phyloP scores from a whole-genome alignment of 2,797 vertebrate species.

The Crocodylus rhombifer region DNA sequence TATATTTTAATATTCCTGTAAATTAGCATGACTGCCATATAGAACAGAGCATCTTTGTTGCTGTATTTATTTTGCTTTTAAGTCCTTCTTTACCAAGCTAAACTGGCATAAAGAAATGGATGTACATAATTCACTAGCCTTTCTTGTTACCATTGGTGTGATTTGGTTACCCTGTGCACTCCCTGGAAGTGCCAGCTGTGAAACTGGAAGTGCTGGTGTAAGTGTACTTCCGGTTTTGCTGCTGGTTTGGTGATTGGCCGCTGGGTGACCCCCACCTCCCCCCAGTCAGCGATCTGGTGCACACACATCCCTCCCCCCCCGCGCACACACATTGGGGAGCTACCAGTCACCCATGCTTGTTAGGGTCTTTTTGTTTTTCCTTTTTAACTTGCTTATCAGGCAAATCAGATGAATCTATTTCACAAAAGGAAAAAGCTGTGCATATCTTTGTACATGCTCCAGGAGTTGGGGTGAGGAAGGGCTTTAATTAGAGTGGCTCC shows the following conservation, averaged over 20 bases:
- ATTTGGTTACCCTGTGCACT: too few species aligned
- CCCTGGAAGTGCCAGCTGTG: too few species aligned
- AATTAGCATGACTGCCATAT: background rate
- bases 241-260: too few species aligned
- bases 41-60: constrained; percentile 30
- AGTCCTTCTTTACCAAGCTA: background rate
- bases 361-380: background rate
- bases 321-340: too few species aligned
- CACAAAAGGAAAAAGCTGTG: background rate
- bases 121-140: too few species aligned
- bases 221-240: too few species aligned
- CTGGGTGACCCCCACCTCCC: too few species aligned
- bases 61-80: background rate
- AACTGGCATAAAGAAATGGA: background rate
- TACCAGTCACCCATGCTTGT: background rate
- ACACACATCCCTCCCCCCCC: too few species aligned
- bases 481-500: background rate
- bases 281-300: too few species aligned
- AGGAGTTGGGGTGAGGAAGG: fast-evolving
- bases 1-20: background rate
- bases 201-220: too few species aligned
- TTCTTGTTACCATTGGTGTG: too few species aligned
- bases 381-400: background rate
- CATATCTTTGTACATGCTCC: background rate
- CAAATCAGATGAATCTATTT: background rate